A percentile compares a stretch with the other conserved stretches of the same genome.
Evolutionary conservation across 2,888 invertebrate species (phyloP).

Genomic region (Amblyteles armatorius): DNA sequence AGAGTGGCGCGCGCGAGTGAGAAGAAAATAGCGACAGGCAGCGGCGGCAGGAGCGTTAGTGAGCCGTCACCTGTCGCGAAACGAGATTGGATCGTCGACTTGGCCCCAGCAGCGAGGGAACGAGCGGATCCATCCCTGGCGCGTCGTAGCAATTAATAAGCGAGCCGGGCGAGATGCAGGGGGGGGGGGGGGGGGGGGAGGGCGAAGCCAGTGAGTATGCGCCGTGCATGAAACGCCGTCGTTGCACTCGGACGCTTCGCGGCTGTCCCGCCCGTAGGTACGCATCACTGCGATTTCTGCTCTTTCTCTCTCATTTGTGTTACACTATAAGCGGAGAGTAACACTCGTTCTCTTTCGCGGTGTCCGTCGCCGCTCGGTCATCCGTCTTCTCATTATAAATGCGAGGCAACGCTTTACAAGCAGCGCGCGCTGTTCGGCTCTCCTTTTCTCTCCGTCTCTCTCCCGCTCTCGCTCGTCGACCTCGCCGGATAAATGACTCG

Average conservation of each 20-base stretch:
- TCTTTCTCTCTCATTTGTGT: constrained; percentile 41
- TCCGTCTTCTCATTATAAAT: constrained; percentile 81
- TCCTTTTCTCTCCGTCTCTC: neutral
- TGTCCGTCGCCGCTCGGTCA: constrained; percentile 70
- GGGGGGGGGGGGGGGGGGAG: constrained; percentile 31
- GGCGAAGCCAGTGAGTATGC: constrained; percentile 6
- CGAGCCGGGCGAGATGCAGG: constrained; percentile 48
- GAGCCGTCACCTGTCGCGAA: constrained; percentile 68
- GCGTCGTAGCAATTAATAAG: constrained; percentile 66
- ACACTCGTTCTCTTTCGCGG: constrained; percentile 43
- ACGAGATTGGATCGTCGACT: constrained; percentile 67
- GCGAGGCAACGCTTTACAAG: constrained; percentile 74
- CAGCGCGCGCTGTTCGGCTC: constrained; percentile 54
- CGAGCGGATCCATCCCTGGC: constrained; percentile 59
- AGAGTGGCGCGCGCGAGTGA: constrained; percentile 15
- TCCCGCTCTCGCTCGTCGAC: constrained; percentile 62
- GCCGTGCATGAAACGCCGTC: constrained; percentile 33
- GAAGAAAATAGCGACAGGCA: constrained; percentile 32
- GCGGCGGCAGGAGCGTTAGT: constrained; percentile 55
- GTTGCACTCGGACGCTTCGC: constrained; percentile 23
- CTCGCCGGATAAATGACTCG: constrained; percentile 77
- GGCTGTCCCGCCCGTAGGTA: constrained; percentile 28
- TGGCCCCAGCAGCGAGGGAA: constrained; percentile 57
- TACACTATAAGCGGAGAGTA: constrained; percentile 27
- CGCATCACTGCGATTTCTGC: constrained; percentile 37